phyloP scores from a whole-genome alignment of 30 jellyfish, hydroid and myxozoan species.

The Catostylus mosaicus region DNA sequence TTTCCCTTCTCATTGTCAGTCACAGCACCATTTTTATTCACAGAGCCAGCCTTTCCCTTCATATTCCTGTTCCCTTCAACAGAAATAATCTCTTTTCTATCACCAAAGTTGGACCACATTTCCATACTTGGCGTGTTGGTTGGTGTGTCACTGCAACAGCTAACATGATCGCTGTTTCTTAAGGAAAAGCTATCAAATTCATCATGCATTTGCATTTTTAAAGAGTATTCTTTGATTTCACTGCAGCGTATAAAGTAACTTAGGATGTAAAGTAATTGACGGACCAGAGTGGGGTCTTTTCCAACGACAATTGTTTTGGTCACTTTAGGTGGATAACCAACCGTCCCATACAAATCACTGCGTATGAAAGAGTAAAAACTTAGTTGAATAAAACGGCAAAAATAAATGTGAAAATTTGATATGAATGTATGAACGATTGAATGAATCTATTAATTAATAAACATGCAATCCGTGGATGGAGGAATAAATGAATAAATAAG shows the following conservation, averaged over 20 bases:
- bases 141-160: conserved; percentile 68
- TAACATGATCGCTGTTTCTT: conserved; percentile 40
- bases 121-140: conserved; percentile 52
- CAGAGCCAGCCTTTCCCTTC: conserved; percentile 6
- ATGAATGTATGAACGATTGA: not conserved
- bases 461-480: too few relatives aligned
- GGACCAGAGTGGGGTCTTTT: conserved; percentile 76
- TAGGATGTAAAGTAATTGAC: conserved; percentile 69
- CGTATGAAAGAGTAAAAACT: conserved; percentile 15
- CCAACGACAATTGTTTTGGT: conserved; percentile 90
- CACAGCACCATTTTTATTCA: not conserved
- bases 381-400: too few relatives aligned
- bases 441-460: too few relatives aligned
- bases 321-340: conserved; percentile 79
- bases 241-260: conserved; percentile 93
- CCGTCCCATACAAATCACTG: conserved; percentile 93
- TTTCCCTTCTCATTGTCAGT: not conserved
- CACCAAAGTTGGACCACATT: conserved; percentile 31
- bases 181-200: conserved; percentile 30
- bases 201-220: conserved; percentile 27
- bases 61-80: not conserved
- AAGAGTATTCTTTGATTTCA: conserved; percentile 74
- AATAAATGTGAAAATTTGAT: not conserved
- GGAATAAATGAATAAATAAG: too few relatives aligned
- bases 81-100: not conserved